Evolutionary conservation across 2,113 vertebrate genomes (phyloP).

Genomic region (Narcine bancroftii): DNA sequence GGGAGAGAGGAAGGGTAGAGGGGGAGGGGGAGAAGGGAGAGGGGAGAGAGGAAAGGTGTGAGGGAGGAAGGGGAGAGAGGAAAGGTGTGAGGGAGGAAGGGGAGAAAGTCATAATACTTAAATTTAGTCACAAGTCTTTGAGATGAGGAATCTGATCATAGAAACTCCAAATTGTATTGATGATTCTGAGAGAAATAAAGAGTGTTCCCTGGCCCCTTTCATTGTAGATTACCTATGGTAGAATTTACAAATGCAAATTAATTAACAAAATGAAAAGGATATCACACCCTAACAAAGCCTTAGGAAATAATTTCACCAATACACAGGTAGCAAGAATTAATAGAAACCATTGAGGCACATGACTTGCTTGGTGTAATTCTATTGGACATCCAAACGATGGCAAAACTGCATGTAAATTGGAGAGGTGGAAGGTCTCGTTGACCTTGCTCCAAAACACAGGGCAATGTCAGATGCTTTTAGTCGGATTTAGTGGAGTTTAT

Average conservation of each 20-base stretch:
- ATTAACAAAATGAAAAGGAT: neutral
- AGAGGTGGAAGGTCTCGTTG: neutral
- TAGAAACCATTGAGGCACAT: neutral
- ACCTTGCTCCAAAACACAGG: neutral
- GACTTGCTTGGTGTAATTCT: neutral
- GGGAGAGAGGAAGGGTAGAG: too few relatives aligned
- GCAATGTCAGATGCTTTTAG: neutral
- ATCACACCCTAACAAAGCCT: neutral
- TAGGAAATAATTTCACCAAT: neutral
- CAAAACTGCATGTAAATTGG: neutral
- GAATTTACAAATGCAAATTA: too few relatives aligned
- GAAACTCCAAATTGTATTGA: neutral
- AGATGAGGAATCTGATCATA: neutral
- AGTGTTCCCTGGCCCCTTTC: neutral
- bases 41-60: too few relatives aligned
- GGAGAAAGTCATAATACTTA: too few relatives aligned
- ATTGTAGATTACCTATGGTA: neutral
- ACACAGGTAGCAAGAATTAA: neutral
- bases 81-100: too few relatives aligned
- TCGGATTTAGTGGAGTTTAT: conserved; percentile 3
- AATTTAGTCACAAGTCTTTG: too few relatives aligned
- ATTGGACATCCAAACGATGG: neutral
- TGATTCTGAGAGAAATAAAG: too few relatives aligned
- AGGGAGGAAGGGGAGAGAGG: too few relatives aligned
- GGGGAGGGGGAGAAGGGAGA: too few relatives aligned